Evolutionary conservation across 2,113 vertebrate species (phyloP).

Genomic region (Lasiurus borealis): DNA sequence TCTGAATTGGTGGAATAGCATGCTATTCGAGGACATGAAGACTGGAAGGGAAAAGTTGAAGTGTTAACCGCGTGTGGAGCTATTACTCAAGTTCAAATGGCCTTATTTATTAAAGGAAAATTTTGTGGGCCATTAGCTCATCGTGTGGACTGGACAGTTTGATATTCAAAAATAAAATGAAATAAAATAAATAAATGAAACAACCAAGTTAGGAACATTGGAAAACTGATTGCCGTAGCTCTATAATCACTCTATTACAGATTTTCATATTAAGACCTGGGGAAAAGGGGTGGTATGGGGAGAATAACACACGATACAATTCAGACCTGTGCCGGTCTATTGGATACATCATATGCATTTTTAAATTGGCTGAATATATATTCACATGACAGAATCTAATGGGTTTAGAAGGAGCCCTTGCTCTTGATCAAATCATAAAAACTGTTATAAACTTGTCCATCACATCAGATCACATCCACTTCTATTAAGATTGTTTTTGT

Average conservation of each 20-base stretch:
- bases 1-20: conserved; percentile 33
- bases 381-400: conserved; percentile 85
- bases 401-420: conserved; percentile 84
- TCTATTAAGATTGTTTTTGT: conserved; percentile 81
- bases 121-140: conserved; percentile 66
- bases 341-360: conserved; percentile 85
- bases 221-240: conserved; percentile 46
- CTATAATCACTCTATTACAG: conserved; percentile 69
- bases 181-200: conserved; percentile 72
- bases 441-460: conserved; percentile 86
- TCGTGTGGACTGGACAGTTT: conserved; percentile 49
- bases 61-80: conserved; percentile 32
- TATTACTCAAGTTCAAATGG: conserved; percentile 67
- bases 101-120: conserved; percentile 48
- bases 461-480: conserved; percentile 80
- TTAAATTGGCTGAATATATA: conserved; percentile 86
- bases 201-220: conserved; percentile 70
- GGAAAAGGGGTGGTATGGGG: conserved; percentile 54
- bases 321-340: conserved; percentile 82
- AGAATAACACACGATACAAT: conserved; percentile 79
- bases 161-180: conserved; percentile 73
- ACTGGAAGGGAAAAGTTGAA: conserved; percentile 49
- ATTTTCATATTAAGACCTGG: conserved; percentile 69
- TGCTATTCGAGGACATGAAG: conserved; percentile 4
- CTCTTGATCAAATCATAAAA: conserved; percentile 88